A percentile compares a stretch with the other conserved stretches of the same genome.
phyloP scores from a whole-genome alignment of 1,140 invertebrate species.

The Caerostris darwini region DNA sequence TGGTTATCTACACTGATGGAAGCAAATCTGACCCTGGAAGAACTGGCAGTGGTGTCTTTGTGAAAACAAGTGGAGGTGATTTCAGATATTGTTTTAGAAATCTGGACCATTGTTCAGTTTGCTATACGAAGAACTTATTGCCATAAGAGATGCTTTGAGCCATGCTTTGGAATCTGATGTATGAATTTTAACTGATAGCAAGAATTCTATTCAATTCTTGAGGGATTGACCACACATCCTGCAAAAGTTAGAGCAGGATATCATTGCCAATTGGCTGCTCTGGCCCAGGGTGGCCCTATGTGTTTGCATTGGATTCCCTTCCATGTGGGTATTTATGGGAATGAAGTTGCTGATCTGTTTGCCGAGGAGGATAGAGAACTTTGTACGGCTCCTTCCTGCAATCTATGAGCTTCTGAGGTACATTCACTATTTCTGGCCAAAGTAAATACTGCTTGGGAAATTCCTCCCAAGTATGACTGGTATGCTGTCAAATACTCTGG shows the following conservation, averaged over 20 bases:
- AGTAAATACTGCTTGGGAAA: no score
- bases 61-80: not conserved
- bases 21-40: not conserved
- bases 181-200: not conserved
- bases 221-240: not conserved
- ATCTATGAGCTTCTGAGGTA: no score
- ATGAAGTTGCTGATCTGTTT: not conserved
- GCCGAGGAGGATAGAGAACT: not conserved
- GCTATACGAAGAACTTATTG: not conserved
- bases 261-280: not conserved
- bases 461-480: no score
- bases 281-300: not conserved
- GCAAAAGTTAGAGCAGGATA: not conserved
- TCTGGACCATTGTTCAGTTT: not conserved
- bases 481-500: no score
- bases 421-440: no score
- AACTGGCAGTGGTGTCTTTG: not conserved
- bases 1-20: not conserved
- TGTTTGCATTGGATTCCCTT: not conserved
- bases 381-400: not conserved
- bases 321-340: no score
- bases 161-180: not conserved
- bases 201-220: not conserved
- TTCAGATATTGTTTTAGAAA: not conserved
- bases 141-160: not conserved